Base-by-base conservation (phyloP, 1,140 invertebrate genomes). In the Tetragnatha versicolor region DNA sequence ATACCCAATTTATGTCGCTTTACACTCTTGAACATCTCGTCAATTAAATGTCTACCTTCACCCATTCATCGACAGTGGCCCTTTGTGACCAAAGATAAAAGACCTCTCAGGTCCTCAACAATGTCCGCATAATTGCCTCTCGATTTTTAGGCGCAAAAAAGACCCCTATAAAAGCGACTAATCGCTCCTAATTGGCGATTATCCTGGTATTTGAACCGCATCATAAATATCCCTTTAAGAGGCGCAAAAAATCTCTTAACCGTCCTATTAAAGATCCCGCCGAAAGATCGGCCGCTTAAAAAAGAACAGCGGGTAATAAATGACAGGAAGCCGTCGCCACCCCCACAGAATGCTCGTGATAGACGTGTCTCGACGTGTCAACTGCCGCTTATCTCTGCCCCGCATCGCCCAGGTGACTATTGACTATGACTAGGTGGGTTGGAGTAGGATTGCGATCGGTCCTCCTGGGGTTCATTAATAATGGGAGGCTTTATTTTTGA, bases 181-280 rank as follows among this genome's bases (percentile, higher is more conserved):
- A 61, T 61, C 58, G 70, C 53, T 61, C 45, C 45, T 76, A 76
- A 76, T 76, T 53, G 73, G 61, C 27, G 73, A 76, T 76, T 53
- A 63, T 76, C 33, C 39, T 39, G 55, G 58, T 31, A 37, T 65
- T 76, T 65, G 60, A 65, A 75, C 70, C 42, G 39, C 61, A 76
- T 76, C 73, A 76, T 76, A 76, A 76, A 76, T 76, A 76, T 76
- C 60, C 60, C 33, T 65, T 76, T 51, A 75, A 75, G 39, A 75
- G 55, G 58, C 49, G 51, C 25, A 60, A 72, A 55, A 75, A 31
- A 47, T 76, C 25, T 51, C 55, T 42, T 76, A 75, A 75, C 61
- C 69, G 70, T 73, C 53, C 73, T 76, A 33, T 76, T 65, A 76
- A 76, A 76, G 73, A 76, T 76, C 60, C 70, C 49, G 60, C 73